Evolutionary conservation across 2,797 vertebrate species (phyloP), one percentile per base, ranked within the genome.

Genomic region (Typhlichthys subterraneus): DNA sequence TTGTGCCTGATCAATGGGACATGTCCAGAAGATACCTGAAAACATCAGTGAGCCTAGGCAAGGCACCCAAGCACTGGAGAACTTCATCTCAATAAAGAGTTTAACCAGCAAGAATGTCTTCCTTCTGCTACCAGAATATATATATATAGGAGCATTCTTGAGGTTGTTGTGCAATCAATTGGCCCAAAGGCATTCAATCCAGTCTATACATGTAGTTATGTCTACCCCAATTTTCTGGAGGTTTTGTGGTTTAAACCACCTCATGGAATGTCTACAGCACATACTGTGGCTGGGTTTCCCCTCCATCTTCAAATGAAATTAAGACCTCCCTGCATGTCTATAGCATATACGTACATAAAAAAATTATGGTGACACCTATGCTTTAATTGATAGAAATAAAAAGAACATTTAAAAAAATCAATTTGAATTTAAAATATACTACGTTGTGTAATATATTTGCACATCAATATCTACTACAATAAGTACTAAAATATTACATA

Each of bases 1-100:
- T 48, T 60, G 62, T 54, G 82, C 71, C 69, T 47, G 57, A 56
- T 70, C 45, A 5, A 85, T 29, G 12, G 85, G 81, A 55, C 66
- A 72, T 69, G 72, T 85, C 87, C 77, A 67, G 4, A 52, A 60
- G 47, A 62, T 60, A 57, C 80, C 77, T 13, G 29, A 31, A 45
- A 71, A 81, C 59, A 84, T 54, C 61, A 88, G 69, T 59, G 71
- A 82, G 69, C 53, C 75, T 65, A 87, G 53, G 58, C 77, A 31
- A 3, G 45, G 23, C 1, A 83, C 78, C 79, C 80, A 87, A 47
- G 65, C 42, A 72, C 70, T 62, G 60, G 85, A 63, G 76, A 70
- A 59, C 70, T 73, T 73, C 87, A 89, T 89, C 63, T 55, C 80
- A 74, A 49, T 48, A 69, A 87, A 68, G 69, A 67, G 61, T 65